Evolutionary conservation across 2,113 vertebrate genomes (phyloP).

Genomic region (Thomomys bottae): DNA sequence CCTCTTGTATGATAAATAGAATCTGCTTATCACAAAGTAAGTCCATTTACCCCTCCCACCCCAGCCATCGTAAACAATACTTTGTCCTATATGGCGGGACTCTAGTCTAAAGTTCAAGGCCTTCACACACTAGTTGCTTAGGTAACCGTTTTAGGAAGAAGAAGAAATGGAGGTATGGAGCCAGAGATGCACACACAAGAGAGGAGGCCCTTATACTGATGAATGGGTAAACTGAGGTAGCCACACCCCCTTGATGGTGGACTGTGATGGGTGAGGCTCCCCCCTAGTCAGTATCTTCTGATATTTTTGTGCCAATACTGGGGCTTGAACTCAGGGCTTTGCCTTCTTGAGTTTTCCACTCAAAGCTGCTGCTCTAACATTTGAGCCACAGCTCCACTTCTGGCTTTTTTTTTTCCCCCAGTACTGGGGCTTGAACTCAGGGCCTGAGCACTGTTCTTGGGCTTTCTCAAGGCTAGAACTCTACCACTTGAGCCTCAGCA

Average conservation of each 20-base stretch:
- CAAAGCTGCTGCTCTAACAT: no score
- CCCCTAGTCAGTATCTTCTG: not conserved
- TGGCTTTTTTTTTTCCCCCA: no score
- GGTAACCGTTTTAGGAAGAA: not conserved
- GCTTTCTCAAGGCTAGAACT: no score
- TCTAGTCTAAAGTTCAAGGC: slow-evolving; percentile 28
- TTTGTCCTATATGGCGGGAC: not conserved
- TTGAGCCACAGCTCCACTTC: no score
- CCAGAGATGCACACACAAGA: not conserved
- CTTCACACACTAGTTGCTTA: not conserved
- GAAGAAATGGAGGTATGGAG: not conserved
- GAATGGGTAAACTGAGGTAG: not conserved
- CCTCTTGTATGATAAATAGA: slow-evolving; percentile 45
- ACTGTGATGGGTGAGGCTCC: not conserved
- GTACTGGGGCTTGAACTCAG: no score
- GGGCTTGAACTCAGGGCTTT: not conserved
- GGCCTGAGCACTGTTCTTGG: no score
- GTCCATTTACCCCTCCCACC: not conserved
- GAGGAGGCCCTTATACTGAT: not conserved
- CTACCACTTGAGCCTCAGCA: no score
- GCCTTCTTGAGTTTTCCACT: no score
- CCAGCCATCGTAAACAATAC: not conserved
- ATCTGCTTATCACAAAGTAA: slow-evolving; percentile 47
- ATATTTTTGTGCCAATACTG: not conserved
- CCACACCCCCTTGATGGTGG: no score